Evolutionary conservation across 2,888 invertebrate species (phyloP).

Genomic region (Epistrophe grossulariae): DNA sequence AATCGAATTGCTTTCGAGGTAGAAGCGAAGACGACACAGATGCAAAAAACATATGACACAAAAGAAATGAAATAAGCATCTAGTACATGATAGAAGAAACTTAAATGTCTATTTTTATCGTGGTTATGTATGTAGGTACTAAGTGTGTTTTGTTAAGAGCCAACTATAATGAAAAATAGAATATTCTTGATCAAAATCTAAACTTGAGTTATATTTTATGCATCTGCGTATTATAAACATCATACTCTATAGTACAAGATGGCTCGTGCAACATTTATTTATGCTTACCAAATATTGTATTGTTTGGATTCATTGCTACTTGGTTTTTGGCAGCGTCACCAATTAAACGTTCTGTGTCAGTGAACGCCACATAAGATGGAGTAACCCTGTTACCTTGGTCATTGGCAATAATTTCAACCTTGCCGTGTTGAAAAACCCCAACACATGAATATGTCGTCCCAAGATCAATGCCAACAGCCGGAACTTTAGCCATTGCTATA

Average conservation of each 20-base stretch:
- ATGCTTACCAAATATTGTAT: constrained; percentile 94
- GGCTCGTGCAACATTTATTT: constrained; percentile 17
- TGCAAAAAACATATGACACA: constrained; percentile 53
- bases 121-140: constrained; percentile 42
- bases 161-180: constrained; percentile 55
- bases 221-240: constrained; percentile 50
- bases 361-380: constrained; percentile 92
- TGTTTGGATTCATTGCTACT: constrained; percentile 95
- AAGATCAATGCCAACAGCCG: constrained; percentile 87
- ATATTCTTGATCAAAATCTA: constrained; percentile 51
- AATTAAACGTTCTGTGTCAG: constrained; percentile 93
- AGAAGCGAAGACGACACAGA: constrained; percentile 49
- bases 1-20: constrained; percentile 51
- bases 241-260: constrained; percentile 36
- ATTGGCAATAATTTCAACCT: constrained; percentile 93
- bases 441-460: constrained; percentile 98
- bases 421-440: constrained; percentile 95
- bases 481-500: constrained; percentile 85
- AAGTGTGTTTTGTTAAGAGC: constrained; percentile 28
- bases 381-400: constrained; percentile 93
- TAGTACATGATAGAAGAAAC: constrained; percentile 58
- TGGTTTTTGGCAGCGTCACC: constrained; percentile 95
- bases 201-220: constrained; percentile 34
- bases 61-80: constrained; percentile 66
- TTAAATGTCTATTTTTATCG: constrained; percentile 64